phyloP scores from a whole-genome alignment of 2,797 vertebrate species.

The Melopsittacus undulatus region DNA sequence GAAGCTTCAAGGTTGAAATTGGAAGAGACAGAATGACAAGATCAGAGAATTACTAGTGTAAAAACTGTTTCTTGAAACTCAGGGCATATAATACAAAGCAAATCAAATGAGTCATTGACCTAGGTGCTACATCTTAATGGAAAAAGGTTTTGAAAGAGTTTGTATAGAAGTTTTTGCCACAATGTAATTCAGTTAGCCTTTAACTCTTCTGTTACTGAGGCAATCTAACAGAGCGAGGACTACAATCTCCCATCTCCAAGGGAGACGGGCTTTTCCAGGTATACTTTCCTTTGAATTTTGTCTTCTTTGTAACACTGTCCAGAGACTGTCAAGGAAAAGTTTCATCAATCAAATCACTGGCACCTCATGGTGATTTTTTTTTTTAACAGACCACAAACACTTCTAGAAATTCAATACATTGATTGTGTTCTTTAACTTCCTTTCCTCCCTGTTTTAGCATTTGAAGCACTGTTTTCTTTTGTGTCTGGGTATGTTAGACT shows the following conservation, averaged over 20 bases:
- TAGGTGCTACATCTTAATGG: not conserved
- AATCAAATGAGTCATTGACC: slow-evolving; percentile 1
- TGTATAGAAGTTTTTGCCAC: not conserved
- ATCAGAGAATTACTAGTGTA: not conserved
- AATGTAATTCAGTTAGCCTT: not conserved
- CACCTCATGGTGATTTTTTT: not conserved
- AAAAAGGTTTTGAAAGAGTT: not conserved
- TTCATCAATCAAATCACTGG: slow-evolving; percentile 26
- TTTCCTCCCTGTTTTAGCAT: slow-evolving; percentile 60
- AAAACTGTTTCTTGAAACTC: not conserved
- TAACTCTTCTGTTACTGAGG: not conserved
- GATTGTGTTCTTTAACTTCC: slow-evolving; percentile 45
- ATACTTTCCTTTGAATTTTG: not conserved
- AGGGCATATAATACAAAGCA: not conserved
- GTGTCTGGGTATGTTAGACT: slow-evolving; percentile 28
- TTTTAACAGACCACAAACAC: not conserved
- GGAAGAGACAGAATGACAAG: not conserved
- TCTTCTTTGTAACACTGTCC: not conserved
- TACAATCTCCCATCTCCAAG: not conserved
- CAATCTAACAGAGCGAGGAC: not conserved
- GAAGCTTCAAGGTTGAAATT: not conserved
- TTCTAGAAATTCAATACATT: slow-evolving; percentile 11
- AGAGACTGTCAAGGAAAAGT: not conserved
- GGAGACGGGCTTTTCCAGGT: not conserved
- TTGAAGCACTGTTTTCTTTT: slow-evolving; percentile 65